phyloP scores from a whole-genome alignment of 2,888 invertebrate species.

The Drosophila picticornis region DNA sequence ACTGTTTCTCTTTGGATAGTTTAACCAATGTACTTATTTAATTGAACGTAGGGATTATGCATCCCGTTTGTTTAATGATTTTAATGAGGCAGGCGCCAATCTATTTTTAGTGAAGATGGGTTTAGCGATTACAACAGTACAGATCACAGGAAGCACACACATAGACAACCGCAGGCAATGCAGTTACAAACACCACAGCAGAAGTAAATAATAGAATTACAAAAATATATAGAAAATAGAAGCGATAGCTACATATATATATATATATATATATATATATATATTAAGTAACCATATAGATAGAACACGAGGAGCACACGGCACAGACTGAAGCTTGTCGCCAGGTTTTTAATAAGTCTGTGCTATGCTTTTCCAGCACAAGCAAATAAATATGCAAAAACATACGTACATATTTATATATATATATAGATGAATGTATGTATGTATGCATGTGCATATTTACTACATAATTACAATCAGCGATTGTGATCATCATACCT shows the following conservation, averaged over 20 bases:
- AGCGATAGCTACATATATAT: background rate
- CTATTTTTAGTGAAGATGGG: constrained; percentile 46
- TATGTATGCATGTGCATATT: constrained; percentile 17
- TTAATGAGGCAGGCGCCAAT: constrained; percentile 22
- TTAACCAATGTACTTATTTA: background rate
- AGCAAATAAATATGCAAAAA: constrained; percentile 25
- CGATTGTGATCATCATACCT: constrained; percentile 71
- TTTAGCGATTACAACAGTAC: constrained; percentile 31
- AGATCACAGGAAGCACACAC: constrained; percentile 21
- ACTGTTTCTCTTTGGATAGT: background rate
- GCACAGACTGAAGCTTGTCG: constrained; percentile 61
- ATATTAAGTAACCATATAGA: constrained; percentile 33
- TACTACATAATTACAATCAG: constrained; percentile 62
- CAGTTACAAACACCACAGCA: constrained; percentile 75
- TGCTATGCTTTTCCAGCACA: constrained; percentile 37
- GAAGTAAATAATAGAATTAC: constrained; percentile 33
- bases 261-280: constrained; percentile 4
- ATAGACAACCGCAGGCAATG: constrained; percentile 53
- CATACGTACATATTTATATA: background rate
- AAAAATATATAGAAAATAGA: background rate
- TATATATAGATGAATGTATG: background rate
- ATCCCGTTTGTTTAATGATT: background rate
- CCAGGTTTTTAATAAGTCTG: constrained; percentile 44
- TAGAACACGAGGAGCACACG: constrained; percentile 65
- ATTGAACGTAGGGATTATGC: background rate